phyloP scores from a whole-genome alignment of 2,113 vertebrate genomes.

The Scomber japonicus region DNA sequence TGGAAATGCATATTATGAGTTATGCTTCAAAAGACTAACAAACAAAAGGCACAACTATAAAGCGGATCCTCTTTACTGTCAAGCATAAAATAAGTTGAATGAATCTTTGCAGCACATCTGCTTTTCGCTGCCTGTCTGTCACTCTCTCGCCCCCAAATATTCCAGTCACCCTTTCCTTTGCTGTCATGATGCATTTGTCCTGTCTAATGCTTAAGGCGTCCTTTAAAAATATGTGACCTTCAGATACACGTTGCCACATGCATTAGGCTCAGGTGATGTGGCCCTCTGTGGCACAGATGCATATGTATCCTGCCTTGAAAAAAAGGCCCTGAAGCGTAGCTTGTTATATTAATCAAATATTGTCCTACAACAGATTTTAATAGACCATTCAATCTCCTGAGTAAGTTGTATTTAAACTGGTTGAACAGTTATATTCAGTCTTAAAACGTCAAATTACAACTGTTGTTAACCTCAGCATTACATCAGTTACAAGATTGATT shows the following conservation, averaged over 20 bases:
- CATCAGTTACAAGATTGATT: neutral
- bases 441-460: neutral
- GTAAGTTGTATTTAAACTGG: too few species aligned
- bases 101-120: conserved; percentile 22
- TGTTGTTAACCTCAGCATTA: neutral
- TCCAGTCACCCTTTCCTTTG: conserved; percentile 14
- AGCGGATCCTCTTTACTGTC: neutral
- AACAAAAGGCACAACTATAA: neutral
- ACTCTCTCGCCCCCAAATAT: neutral
- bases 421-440: neutral
- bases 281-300: conserved; percentile 1
- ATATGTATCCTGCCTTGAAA: neutral
- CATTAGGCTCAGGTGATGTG: neutral
- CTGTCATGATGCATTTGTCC: conserved; percentile 54
- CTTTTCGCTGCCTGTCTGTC: conserved; percentile 6
- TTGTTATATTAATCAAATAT: neutral
- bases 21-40: conserved; percentile 1
- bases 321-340: neutral
- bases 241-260: conserved; percentile 16
- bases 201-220: conserved; percentile 20
- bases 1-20: neutral
- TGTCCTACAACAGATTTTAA: neutral
- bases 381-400: too few species aligned
- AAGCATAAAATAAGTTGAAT: conserved; percentile 4
- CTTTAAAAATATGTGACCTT: conserved; percentile 46